A percentile compares a stretch with the other conserved stretches of the same genome.
These are phyloP conservation scores for Incurvaria masculella DNA, from an alignment of 2,888 invertebrate genomes.

Conservation along the genomic window DNA sequence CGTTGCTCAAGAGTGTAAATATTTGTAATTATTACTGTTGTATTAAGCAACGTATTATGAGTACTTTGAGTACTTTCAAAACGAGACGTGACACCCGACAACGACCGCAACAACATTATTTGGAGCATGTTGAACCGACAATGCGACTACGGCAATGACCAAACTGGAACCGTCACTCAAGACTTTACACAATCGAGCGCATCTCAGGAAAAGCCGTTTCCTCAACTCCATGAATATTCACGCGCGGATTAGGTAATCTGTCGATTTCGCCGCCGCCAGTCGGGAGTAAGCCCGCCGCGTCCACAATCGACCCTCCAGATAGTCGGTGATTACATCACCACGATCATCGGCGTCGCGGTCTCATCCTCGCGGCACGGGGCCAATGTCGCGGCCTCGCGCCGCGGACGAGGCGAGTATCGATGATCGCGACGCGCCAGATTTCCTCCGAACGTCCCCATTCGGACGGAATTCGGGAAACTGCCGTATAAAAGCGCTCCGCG, in stretches of 20 bases:
- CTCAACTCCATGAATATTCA: neutral
- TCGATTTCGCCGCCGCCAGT: neutral
- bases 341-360: constrained; percentile 5
- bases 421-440: constrained; percentile 38
- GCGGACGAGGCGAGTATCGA: constrained; percentile 47
- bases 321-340: neutral
- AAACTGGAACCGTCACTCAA: neutral
- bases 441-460: constrained; percentile 28
- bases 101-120: neutral
- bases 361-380: constrained; percentile 40
- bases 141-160: neutral
- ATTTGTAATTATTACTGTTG: too few species aligned
- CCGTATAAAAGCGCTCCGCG: constrained; percentile 34
- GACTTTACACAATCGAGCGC: neutral
- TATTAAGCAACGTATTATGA: too few species aligned
- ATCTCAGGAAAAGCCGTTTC: neutral
- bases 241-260: neutral
- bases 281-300: neutral
- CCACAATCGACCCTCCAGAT: neutral
- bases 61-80: too few species aligned
- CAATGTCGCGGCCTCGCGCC: constrained; percentile 42
- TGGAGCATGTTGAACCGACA: neutral
- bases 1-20: too few species aligned
- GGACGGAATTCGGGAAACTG: constrained; percentile 20
- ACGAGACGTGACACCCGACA: neutral